A percentile compares a stretch with the other conserved stretches of the same genome.
phyloP scores from a whole-genome alignment of 2,113 vertebrate genomes.

The Enhydra lutris region DNA sequence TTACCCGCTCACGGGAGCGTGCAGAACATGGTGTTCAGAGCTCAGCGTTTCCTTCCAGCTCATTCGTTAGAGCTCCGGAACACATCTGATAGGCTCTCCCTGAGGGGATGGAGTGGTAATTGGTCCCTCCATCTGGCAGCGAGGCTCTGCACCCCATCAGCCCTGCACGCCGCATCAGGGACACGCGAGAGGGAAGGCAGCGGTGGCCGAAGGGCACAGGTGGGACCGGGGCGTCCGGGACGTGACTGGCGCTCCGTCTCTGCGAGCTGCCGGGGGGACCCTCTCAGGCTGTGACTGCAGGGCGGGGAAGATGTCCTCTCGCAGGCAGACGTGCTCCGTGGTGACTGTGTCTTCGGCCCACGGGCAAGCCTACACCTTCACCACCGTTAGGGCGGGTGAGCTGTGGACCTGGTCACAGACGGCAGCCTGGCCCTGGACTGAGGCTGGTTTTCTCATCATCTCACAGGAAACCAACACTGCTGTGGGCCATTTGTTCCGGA shows the following conservation, averaged over 20 bases:
- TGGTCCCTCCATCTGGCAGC: conserved; percentile 73
- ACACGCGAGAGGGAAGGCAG: not conserved
- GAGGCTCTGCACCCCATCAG: not conserved
- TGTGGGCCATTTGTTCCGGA: fast-evolving
- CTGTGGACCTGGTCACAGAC: not conserved
- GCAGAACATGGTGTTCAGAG: conserved; percentile 76
- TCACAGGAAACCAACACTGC: not conserved
- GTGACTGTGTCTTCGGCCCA: not conserved
- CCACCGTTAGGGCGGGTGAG: not conserved
- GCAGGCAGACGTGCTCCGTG: conserved; percentile 51
- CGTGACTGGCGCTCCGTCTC: not conserved
- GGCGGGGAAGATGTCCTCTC: not conserved
- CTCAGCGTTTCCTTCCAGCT: conserved; percentile 78
- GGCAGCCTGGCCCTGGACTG: not conserved
- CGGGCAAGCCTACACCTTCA: not conserved
- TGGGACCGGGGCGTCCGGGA: too few species aligned
- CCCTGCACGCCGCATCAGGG: not conserved
- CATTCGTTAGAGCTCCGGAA: conserved; percentile 82
- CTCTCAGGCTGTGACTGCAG: not conserved
- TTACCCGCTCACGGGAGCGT: conserved; percentile 83
- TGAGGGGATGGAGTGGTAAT: conserved; percentile 83
- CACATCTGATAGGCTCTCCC: conserved; percentile 82
- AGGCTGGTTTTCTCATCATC: not conserved
- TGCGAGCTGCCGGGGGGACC: not conserved
- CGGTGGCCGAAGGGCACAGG: not conserved